Percentiles rank a stretch among this genome's conserved stretches.
Conservation (phyloP, 2,797 vertebrate species). For the Cetoscarus ocellatus region DNA sequence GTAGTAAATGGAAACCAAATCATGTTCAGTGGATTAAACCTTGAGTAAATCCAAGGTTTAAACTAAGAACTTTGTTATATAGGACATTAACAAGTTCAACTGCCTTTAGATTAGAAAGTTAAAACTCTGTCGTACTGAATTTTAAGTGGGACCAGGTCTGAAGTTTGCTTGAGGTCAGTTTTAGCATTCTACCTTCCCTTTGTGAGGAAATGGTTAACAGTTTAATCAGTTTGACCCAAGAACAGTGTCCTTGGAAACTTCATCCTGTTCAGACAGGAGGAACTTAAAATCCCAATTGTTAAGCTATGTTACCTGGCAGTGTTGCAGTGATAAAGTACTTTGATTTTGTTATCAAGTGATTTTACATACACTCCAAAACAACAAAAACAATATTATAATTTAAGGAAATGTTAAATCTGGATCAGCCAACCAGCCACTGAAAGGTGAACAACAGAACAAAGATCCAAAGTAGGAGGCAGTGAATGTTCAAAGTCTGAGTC, state of each 20-base stretch:
- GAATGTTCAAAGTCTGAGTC: slow-evolving; percentile 65
- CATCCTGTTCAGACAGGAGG: slow-evolving; percentile 26
- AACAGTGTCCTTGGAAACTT: slow-evolving; percentile 29
- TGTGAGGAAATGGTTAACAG: slow-evolving; percentile 8
- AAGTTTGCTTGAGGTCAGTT: slow-evolving; percentile 24
- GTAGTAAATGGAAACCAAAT: slow-evolving; percentile 66
- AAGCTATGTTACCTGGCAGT: slow-evolving; percentile 50
- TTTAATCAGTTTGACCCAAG: slow-evolving; percentile 29
- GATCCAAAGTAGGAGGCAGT: slow-evolving; percentile 60
- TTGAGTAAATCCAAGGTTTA: slow-evolving; percentile 68
- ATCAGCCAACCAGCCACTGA: slow-evolving; percentile 40
- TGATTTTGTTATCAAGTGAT: slow-evolving; percentile 63
- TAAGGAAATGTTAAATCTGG: slow-evolving; percentile 72
- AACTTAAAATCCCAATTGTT: slow-evolving; percentile 46
- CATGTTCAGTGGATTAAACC: slow-evolving; percentile 73
- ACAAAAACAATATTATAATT: slow-evolving; percentile 69
- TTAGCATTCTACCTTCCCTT: slow-evolving; percentile 5
- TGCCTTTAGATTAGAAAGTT: slow-evolving; percentile 41
- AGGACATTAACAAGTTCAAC: slow-evolving; percentile 55
- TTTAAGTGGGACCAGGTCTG: slow-evolving; percentile 23
- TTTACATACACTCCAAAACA: slow-evolving; percentile 57
- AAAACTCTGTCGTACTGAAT: slow-evolving; percentile 34
- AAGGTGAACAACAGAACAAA: slow-evolving; percentile 40
- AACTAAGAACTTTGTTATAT: slow-evolving; percentile 62
- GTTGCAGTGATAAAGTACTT: slow-evolving; percentile 44